Evolutionary conservation across 2,113 vertebrate genomes (phyloP).

Genomic region (Ctenodactylus gundi): DNA sequence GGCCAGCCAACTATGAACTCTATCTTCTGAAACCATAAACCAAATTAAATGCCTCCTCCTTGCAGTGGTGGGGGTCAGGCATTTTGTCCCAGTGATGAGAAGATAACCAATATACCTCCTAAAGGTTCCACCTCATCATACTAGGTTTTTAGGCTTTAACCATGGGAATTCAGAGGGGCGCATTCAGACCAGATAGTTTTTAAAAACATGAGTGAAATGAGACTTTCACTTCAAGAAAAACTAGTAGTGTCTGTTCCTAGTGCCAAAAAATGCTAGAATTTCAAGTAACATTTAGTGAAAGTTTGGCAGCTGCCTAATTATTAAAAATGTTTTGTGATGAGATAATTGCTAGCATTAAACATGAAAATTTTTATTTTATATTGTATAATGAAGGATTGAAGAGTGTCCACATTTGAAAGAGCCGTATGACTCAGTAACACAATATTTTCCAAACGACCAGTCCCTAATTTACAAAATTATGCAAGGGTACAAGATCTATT

Average conservation of each 20-base stretch:
- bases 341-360: neutral
- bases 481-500: neutral
- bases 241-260: neutral
- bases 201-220: neutral
- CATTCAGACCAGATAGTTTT: neutral
- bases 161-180: neutral
- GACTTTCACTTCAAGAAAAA: neutral
- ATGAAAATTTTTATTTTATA: neutral
- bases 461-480: neutral
- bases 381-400: neutral
- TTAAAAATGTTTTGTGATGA: neutral
- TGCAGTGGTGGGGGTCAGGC: no score
- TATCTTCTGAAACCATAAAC: no score
- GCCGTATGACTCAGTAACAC: neutral
- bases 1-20: no score
- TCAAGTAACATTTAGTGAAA: neutral
- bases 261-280: neutral
- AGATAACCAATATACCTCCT: no score
- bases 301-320: neutral
- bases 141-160: neutral
- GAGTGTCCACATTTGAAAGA: neutral
- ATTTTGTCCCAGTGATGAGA: no score
- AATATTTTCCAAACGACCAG: constrained; percentile 12
- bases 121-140: neutral
- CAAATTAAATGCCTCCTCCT: no score